Base-by-base conservation (phyloP, 2,888 invertebrate species). In the Trissoscelio sp. region DNA sequence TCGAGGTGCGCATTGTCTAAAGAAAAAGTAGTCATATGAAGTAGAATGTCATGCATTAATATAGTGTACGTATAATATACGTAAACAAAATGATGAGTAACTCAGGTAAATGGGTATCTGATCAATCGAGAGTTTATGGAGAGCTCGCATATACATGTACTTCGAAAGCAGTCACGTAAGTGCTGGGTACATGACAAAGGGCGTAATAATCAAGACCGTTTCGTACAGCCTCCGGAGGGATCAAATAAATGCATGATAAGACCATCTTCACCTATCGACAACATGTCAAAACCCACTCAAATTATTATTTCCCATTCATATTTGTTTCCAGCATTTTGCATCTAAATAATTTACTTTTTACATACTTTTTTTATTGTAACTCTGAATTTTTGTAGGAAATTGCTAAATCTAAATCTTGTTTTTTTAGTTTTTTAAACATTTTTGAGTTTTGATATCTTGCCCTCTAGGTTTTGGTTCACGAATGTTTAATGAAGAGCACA, bases 171-270 rank as follows among this genome's bases (percentile, higher is more conserved):
- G 79, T 79, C 79, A 82, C 82, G 82, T 82, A 77, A 82, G 82
- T 82, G 82, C 82, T 82, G 82, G 79, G 80, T 83, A 83, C 79
- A 73, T 79, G 80, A 83, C 77, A 83, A 80, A 83, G 79, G 79
- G 78, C 64, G 57, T 64, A 80, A 80, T 77, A 69, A 80, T 69
- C 77, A 77, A 80, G 73, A 83, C 74, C 79, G 82, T 73, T 58
- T 48, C 80, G 75, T 77, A 82, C 72, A 82, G 82, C 79, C 62
- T 82, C 66, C 72, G 79, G 62, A 72, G 64, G 75, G 64, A 66
- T 70, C 60, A 75, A 78, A 78, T 81, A 62, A 79, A 82, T 72
- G 70, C 64, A 60, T 72, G 58, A 51, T 67, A 79, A 79, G 72
- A 67, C 34, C 53, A 48, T 51, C 22, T 46, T 60, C 28, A 4